phyloP scores from a whole-genome alignment of 2,113 vertebrate genomes.

The Neoarius graeffei region DNA sequence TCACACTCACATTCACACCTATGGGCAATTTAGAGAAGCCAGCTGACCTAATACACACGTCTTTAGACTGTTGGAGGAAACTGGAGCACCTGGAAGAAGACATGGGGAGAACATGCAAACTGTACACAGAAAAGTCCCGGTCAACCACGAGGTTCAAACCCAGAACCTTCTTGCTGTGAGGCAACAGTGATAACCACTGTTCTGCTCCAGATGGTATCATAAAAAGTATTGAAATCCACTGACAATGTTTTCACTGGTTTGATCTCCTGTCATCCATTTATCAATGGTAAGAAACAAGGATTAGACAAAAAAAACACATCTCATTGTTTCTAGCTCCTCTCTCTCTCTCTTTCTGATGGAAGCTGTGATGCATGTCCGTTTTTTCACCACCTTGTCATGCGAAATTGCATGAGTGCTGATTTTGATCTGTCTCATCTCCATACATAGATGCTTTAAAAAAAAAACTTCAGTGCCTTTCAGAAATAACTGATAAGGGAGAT shows the following conservation, averaged over 20 bases:
- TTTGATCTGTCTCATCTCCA: conserved; percentile 65
- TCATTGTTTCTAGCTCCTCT: background rate
- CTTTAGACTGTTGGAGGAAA: no score
- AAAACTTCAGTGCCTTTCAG: conserved; percentile 61
- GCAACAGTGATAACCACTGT: no score
- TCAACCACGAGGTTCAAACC: no score
- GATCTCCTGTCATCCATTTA: background rate
- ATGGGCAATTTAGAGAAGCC: no score
- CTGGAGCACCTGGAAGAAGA: no score
- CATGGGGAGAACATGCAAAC: no score
- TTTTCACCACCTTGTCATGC: conserved; percentile 69
- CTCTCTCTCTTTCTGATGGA: background rate
- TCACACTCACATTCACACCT: no score
- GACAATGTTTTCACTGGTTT: background rate
- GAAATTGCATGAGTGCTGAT: conserved; percentile 67
- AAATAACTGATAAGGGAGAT: conserved; percentile 69
- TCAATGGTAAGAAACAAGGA: background rate
- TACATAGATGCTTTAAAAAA: conserved; percentile 68
- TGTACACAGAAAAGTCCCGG: no score
- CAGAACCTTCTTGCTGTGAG: no score
- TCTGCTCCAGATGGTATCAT: no score
- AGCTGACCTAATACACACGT: no score
- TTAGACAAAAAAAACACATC: background rate
- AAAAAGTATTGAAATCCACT: background rate
- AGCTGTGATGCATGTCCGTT: conserved; percentile 55